Conservation (phyloP, 1,140 invertebrate species). For the Matsumurasca onukii region DNA sequence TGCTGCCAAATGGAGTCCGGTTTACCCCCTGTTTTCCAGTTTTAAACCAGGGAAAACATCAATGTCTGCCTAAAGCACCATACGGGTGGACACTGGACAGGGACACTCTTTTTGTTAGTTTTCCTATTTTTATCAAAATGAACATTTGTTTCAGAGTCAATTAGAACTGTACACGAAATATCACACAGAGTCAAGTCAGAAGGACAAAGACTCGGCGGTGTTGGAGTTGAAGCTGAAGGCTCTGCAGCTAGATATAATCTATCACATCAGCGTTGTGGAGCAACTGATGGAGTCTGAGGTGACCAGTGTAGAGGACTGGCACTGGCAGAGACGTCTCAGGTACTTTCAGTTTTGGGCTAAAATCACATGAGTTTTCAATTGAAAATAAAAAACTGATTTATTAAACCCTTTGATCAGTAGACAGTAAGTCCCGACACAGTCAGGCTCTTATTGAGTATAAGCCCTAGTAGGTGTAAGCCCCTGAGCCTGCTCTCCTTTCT, state of each 20-base stretch:
- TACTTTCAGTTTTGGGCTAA: constrained; percentile 45
- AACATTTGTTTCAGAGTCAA: constrained; percentile 50
- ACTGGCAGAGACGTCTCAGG: constrained; percentile 95
- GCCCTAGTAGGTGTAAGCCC: too few relatives aligned
- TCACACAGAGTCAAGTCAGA: constrained; percentile 47
- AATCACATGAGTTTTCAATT: background rate
- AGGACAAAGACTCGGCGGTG: constrained; percentile 44
- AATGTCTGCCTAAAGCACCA: too few relatives aligned
- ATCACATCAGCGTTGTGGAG: constrained; percentile 83
- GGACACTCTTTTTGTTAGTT: too few relatives aligned
- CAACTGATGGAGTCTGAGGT: constrained; percentile 69
- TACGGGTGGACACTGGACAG: too few relatives aligned
- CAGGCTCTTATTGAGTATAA: too few relatives aligned
- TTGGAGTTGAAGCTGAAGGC: constrained; percentile 67
- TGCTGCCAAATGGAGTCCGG: too few relatives aligned
- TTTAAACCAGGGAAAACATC: too few relatives aligned
- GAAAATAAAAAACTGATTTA: background rate
- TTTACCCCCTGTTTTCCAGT: too few relatives aligned
- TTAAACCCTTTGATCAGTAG: too few relatives aligned
- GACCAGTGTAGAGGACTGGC: constrained; percentile 73
- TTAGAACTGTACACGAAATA: constrained; percentile 63
- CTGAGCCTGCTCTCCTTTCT: too few relatives aligned
- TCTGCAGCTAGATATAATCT: constrained; percentile 91
- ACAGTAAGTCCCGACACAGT: too few relatives aligned
- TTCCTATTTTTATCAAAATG: background rate